Conservation (phyloP, 1,140 invertebrate species). For the Zaprionus ornatus region DNA sequence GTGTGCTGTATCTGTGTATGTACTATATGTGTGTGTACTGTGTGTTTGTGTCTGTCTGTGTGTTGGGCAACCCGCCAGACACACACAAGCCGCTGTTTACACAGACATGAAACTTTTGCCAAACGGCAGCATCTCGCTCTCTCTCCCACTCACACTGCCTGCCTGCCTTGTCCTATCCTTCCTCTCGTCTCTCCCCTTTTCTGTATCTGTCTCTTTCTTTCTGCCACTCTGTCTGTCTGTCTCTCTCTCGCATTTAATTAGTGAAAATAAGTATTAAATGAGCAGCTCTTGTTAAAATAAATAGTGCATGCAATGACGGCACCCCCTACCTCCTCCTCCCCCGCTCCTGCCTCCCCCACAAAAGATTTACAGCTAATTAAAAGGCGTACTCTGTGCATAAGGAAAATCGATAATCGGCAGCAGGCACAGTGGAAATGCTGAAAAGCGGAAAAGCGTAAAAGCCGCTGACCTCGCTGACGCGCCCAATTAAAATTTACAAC, state of each 20-base stretch:
- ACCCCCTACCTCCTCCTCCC: neutral
- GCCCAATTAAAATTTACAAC: conserved; percentile 69
- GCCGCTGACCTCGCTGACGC: conserved; percentile 66
- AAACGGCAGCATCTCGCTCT: conserved; percentile 65
- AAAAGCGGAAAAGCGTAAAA: conserved; percentile 23
- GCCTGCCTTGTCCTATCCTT: neutral
- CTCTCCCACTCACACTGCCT: neutral
- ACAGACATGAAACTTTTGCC: conserved; percentile 77
- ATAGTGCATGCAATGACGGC: conserved; percentile 77
- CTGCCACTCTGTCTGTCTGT: neutral
- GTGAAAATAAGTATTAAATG: conserved; percentile 82
- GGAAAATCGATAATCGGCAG: conserved; percentile 60
- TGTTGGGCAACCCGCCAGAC: conserved; percentile 60
- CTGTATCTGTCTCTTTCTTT: neutral
- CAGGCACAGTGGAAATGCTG: neutral
- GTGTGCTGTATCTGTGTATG: conserved; percentile 8
- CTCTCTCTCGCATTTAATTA: conserved; percentile 68
- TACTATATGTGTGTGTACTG: conserved; percentile 9
- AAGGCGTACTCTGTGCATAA: conserved; percentile 47
- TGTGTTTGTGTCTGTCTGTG: neutral
- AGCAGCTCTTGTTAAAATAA: conserved; percentile 82
- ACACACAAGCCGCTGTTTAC: conserved; percentile 77
- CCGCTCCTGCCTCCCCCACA: neutral
- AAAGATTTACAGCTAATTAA: conserved; percentile 78
- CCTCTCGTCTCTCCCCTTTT: neutral